Evolutionary conservation across 2,113 vertebrate genomes (phyloP).

Genomic region (Crotalus helleri): DNA sequence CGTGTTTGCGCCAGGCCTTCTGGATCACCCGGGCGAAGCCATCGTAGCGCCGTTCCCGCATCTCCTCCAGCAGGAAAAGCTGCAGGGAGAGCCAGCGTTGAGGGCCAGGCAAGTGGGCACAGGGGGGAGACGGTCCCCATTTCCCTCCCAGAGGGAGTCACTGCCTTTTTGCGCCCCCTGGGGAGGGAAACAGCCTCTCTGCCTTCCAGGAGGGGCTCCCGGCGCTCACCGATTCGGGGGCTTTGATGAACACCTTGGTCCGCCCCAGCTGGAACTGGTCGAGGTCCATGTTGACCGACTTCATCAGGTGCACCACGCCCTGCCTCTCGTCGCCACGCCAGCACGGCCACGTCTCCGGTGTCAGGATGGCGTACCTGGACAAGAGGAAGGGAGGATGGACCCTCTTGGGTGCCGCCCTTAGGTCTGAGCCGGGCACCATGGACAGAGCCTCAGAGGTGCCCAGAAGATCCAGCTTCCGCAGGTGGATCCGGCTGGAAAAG

Average conservation of each 20-base stretch:
- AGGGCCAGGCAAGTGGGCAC: background rate
- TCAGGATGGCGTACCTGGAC: constrained; percentile 80
- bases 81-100: background rate
- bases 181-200: no score
- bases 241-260: constrained; percentile 81
- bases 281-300: constrained; percentile 78
- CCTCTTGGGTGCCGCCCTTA: background rate
- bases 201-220: background rate
- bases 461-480: background rate
- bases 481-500: background rate
- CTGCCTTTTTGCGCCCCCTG: rapidly evolving
- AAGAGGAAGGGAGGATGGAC: no score
- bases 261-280: constrained; percentile 83
- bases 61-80: constrained; percentile 77
- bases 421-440: no score
- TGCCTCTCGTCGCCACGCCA: constrained; percentile 75
- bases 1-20: constrained; percentile 82
- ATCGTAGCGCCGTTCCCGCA: constrained; percentile 75
- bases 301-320: constrained; percentile 78
- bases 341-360: constrained; percentile 74
- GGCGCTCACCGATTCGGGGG: constrained; percentile 76
- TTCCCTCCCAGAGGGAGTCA: background rate
- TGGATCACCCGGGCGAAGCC: constrained; percentile 80
- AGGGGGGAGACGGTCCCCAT: background rate
- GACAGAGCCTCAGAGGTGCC: background rate